phyloP scores from a whole-genome alignment of 2,113 vertebrate species.

The Nymphicus hollandicus region DNA sequence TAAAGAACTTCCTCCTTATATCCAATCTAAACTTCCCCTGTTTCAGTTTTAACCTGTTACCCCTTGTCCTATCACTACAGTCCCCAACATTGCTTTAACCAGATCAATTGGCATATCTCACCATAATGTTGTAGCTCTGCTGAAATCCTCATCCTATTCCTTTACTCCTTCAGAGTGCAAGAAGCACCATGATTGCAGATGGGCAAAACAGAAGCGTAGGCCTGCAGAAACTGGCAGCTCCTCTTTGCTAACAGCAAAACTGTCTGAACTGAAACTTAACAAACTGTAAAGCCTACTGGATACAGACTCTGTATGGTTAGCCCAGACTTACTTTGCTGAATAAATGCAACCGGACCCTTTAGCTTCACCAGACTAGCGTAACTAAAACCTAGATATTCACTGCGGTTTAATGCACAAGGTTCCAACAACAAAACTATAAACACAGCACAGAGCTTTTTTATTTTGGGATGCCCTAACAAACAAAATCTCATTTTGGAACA shows the following conservation, averaged over 20 bases:
- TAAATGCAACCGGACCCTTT: neutral
- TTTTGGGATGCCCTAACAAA: neutral
- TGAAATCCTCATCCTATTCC: neutral
- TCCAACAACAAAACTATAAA: neutral
- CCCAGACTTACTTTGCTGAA: neutral
- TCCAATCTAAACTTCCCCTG: no score
- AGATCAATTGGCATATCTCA: neutral
- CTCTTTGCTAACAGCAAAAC: neutral
- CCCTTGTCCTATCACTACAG: no score
- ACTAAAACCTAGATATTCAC: neutral
- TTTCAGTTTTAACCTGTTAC: no score
- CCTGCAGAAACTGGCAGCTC: neutral
- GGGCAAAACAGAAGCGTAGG: neutral
- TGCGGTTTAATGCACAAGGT: neutral
- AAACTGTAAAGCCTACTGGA: neutral
- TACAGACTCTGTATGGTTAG: neutral
- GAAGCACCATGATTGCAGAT: neutral
- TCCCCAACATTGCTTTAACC: neutral
- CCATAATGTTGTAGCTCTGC: neutral
- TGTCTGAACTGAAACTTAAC: neutral
- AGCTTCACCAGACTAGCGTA: neutral
- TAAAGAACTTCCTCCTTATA: no score
- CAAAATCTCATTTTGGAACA: neutral
- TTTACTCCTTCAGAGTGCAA: accelerated
- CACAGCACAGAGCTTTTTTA: neutral